Evolutionary conservation across 1,140 invertebrate species (phyloP).

Genomic region (Wasmannia auropunctata): DNA sequence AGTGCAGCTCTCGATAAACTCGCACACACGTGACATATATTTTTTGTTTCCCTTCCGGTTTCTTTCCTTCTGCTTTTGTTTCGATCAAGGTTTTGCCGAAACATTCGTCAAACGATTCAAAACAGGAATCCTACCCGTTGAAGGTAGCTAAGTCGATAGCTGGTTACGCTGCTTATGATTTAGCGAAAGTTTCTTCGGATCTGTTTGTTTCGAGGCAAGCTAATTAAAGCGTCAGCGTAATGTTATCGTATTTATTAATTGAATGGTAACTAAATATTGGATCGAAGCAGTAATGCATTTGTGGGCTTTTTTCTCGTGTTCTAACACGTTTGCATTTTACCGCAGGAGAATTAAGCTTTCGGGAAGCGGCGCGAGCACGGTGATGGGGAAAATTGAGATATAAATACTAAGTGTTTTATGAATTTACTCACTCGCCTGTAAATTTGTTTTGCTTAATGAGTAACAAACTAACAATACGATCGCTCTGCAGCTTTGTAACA

Average conservation of each 20-base stretch:
- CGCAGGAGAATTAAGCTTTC: neutral
- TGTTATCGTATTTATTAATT: neutral
- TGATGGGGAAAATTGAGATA: conserved; percentile 20
- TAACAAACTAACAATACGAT: conserved; percentile 49
- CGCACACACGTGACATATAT: conserved; percentile 25
- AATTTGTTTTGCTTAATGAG: conserved; percentile 34
- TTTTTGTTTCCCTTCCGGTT: neutral
- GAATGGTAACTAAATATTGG: neutral
- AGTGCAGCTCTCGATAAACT: conserved; percentile 69
- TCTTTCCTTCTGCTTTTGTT: neutral
- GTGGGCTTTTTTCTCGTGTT: conserved; percentile 29
- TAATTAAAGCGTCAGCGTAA: conserved; percentile 27
- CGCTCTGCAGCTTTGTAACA: conserved; percentile 30
- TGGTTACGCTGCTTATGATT: conserved; percentile 56
- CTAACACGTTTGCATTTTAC: neutral
- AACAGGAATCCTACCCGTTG: conserved; percentile 52
- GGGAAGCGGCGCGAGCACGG: neutral
- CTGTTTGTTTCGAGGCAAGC: conserved; percentile 27
- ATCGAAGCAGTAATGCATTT: conserved; percentile 1
- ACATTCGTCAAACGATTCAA: conserved; percentile 69
- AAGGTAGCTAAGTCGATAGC: conserved; percentile 26
- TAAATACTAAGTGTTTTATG: conserved; percentile 6
- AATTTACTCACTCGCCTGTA: conserved; percentile 29
- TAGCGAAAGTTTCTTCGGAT: conserved; percentile 48
- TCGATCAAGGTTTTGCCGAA: conserved; percentile 75